Evolutionary conservation across 1,140 invertebrate species (phyloP).

Genomic region (Colletes gigas): DNA sequence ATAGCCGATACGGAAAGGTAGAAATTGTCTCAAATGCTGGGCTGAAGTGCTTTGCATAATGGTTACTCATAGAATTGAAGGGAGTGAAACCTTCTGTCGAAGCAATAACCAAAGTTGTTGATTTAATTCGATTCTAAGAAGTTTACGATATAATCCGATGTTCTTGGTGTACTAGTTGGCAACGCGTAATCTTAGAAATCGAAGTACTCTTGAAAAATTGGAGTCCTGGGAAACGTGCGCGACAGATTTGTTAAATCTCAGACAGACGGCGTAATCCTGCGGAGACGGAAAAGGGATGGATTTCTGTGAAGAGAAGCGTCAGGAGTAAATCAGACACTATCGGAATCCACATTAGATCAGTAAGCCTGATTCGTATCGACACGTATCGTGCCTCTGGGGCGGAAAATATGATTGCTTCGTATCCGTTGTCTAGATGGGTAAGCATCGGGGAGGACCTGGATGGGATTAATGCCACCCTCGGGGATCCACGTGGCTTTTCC

Average conservation of each 20-base stretch:
- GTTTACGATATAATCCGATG: too few species aligned
- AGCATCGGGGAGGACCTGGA: conserved; percentile 60
- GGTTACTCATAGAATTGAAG: too few species aligned
- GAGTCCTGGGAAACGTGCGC: background rate
- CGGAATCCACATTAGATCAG: conserved; percentile 79
- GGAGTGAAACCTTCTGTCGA: too few species aligned
- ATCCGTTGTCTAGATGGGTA: conserved; percentile 68
- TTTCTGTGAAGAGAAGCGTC: conserved; percentile 25
- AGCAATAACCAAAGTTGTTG: too few species aligned
- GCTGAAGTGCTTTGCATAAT: too few species aligned
- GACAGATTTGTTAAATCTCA: conserved; percentile 47
- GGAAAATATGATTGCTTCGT: conserved; percentile 81
- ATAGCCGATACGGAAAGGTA: too few species aligned
- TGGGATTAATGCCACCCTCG: conserved; percentile 80
- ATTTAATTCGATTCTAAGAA: too few species aligned
- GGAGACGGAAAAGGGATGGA: conserved; percentile 16
- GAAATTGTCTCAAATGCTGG: too few species aligned
- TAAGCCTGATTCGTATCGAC: conserved; percentile 81
- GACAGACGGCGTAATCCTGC: conserved; percentile 42
- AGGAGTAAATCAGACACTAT: conserved; percentile 77
- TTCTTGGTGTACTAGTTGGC: too few species aligned
- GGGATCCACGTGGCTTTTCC: conserved; percentile 72
- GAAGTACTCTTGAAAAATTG: background rate
- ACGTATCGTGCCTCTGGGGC: conserved; percentile 80
- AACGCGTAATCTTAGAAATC: background rate